A percentile compares a stretch with the other conserved stretches of the same genome.
These are phyloP conservation scores for Athalia circularis DNA, from an alignment of 2,888 invertebrate species.

Conservation along the genomic window DNA sequence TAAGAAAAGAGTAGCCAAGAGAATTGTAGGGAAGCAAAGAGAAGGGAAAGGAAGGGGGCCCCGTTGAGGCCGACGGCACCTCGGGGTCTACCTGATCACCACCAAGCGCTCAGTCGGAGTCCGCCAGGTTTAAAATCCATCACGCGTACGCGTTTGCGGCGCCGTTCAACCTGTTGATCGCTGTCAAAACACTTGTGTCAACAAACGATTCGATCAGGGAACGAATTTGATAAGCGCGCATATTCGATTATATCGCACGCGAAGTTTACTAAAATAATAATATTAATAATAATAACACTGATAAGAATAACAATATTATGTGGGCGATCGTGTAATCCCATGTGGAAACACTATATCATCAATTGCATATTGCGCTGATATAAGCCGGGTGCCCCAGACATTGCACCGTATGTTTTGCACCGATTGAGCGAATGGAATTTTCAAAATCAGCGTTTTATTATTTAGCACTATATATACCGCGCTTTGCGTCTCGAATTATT, in stretches of 20 bases:
- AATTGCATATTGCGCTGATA: no score
- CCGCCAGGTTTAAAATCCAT: slow-evolving; percentile 71
- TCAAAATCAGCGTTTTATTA: no score
- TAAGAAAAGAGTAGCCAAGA: slow-evolving; percentile 33
- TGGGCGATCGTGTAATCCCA: no score
- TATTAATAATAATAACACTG: neutral
- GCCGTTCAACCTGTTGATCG: slow-evolving; percentile 27
- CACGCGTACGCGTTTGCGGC: slow-evolving; percentile 50
- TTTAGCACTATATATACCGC: no score
- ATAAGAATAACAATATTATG: no score
- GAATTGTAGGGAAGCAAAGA: slow-evolving; percentile 7
- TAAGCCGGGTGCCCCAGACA: no score
- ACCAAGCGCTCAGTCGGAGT: slow-evolving; percentile 68
- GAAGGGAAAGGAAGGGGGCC: slow-evolving; percentile 33
- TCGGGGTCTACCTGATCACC: slow-evolving; percentile 68
- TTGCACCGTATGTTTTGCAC: no score
- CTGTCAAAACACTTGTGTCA: slow-evolving; percentile 46
- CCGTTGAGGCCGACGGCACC: slow-evolving; percentile 53
- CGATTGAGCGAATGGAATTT: no score
- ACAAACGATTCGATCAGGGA: neutral
- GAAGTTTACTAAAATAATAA: neutral
- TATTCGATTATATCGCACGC: neutral
- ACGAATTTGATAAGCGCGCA: neutral
- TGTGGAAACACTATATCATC: no score
- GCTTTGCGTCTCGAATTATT: no score